Base-by-base conservation (phyloP, 1,140 invertebrate species). In the Tetramorium simillimum region DNA sequence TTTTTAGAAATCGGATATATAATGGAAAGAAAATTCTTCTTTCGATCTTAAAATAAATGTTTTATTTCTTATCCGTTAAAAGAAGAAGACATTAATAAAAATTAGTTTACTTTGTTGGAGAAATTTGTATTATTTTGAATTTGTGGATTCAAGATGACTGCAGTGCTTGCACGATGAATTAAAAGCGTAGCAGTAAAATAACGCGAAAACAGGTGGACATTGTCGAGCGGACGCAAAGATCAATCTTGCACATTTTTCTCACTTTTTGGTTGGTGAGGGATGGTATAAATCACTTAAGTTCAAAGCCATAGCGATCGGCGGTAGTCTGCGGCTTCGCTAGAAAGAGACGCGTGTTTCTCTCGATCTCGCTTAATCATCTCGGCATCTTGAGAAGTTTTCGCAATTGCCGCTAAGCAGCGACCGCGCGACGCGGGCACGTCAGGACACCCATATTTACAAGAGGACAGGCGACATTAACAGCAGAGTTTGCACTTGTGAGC, bases 401-500 rank as follows among this genome's bases (percentile, higher is more conserved):
- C 60, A 40, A 73, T 82, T 84, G 58, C 49, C 67, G 60, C 69
- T 53, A 43, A 43, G 76, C 65, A 58, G 88, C 37, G 12, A 3
- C 12, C 24, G 5, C 40, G 53, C n/a, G 28, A 60, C 53, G 37
- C 40, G 40, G 33, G 33, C 60, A n/a, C 18, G 24, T 58, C 37
- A 49, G 5, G 24, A 75, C n/a, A 37, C 24, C 37, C 37, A 21
- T 84, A 62, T 84, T 84, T 84, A 60, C 21, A 43, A 33, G 67
- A 43, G 6, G 62, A 24, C 53, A 14, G 69, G 69, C 53, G 56
- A 84, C 80, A 75, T 84, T 84, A 84, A 84, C 80, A 49, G 40
- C n/a, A n/a, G 70, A 60, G 80, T 87, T 87, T 85, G 73, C 51
- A 87, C 62, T 75, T 67, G 81, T 76, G 81, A 85, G 72, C 81